Base-by-base conservation (phyloP, 2,113 vertebrate genomes). In the Kryptolebias marmoratus region DNA sequence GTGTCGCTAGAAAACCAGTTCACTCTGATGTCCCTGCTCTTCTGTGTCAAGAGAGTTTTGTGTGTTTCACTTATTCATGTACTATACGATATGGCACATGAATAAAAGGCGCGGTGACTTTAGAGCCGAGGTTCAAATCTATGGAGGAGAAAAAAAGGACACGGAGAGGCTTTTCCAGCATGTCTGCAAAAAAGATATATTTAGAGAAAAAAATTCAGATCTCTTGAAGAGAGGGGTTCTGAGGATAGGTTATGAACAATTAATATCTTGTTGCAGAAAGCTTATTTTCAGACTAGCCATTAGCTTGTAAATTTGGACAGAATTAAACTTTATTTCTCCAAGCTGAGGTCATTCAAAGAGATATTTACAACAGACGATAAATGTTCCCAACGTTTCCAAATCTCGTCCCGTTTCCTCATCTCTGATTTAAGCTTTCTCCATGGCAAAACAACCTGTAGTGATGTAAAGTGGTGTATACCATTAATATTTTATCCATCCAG, bases 31-130 rank as follows among this genome's bases (percentile, higher is more conserved):
- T 76, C 74, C 81, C 64, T 28, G 50, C 64, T 77, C 82, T 50
- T 72, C 76, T 76, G 73, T 88, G 85, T 84, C 80, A 81, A 73
- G 79, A 90, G 79, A 83, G 89, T 83, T 89, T 90, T 93, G 82
- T 88, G 77, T 91, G 39, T 42, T 42, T 42, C 39, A 42, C 39
- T 42, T 42, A 90, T 94, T 93, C 79, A 92, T 92, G 89, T 86
- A 89, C 77, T 88, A 80, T 85, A 88, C 56, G 42, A 77, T 81
- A 77, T 75, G 79, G 83, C 84, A 82, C 15, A 11, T 75, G 82
- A 72, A 89, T 74, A 84, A 82, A 88, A 79, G 42, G 70, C 56
- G 70, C 75, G 58, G 83, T 79, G 73, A 65, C 69, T 63, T 80
- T 90, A 85, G 91, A 90, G 87, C 87, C 63, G 30, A 69, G 64